Evolutionary conservation across 1,140 invertebrate species (phyloP), one percentile per base, ranked within the genome.

Genomic region (Drosophila hydei): DNA sequence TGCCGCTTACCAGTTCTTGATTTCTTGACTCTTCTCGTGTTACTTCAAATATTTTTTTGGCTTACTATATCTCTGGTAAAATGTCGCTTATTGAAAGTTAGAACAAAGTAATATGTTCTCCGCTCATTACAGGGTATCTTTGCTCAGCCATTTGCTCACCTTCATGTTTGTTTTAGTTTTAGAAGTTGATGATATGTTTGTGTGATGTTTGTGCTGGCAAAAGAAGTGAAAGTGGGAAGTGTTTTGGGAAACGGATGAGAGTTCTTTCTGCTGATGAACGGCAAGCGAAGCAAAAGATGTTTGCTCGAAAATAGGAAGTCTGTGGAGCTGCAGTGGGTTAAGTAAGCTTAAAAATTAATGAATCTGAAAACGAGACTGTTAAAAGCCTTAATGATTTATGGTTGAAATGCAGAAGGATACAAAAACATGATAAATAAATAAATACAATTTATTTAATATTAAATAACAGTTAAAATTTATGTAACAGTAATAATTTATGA

Each of bases 181-280:
- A 33, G 21, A 9, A 63, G 40, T 47, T 54, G 33, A 25, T 42
- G 52, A 58, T 42, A 36, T 19, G 63, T 33, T 38, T 55, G 18
- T 12, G 33, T 16, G n/a, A 4, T 65, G 30, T 47, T 27, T 61
- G 27, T 36, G 42, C 27, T 33, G 47, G 33, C 33, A 6, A 36
- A 16, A 27, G n/a, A 38, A 64, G 68, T 58, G 64, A 68, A 68
- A 68, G 70, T 73, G 70, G 55, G 36, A 60, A 68, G 33, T 33
- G 43, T 33, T 58, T 45, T n/a, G 16, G 16, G 16, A 19, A 30
- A 45, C 11, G 9, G 25, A 0, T 14, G 9, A 5, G 19, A 14
- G 16, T 48, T 12, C 23, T 8, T 36, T 33, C 21, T 19, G n/a
- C 3, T 43, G 30, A 65, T 25, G 25, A 5, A 25, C 19, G 12